These are phyloP conservation scores for Euplexia lucipara DNA, from an alignment of 2,888 invertebrate genomes.

Conservation along the genomic window DNA sequence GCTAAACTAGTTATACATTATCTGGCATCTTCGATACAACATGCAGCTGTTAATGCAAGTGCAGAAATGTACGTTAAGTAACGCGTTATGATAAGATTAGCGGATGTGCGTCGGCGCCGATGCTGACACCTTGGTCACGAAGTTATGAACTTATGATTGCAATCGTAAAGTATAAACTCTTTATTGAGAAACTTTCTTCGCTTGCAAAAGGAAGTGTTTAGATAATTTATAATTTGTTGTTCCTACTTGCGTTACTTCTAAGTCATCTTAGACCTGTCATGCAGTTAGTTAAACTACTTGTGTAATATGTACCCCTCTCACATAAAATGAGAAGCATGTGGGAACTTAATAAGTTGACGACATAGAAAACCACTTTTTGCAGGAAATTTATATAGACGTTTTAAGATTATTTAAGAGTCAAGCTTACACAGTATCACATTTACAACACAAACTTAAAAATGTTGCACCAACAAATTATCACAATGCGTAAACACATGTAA, in stretches of 20 bases:
- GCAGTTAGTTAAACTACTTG: not conserved
- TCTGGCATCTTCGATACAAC: slow-evolving; percentile 74
- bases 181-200: slow-evolving; percentile 51
- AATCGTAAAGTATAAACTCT: slow-evolving; percentile 48
- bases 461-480: not conserved
- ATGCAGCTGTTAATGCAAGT: slow-evolving; percentile 75
- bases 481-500: not conserved
- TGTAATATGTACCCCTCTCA: not conserved
- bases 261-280: slow-evolving; percentile 7
- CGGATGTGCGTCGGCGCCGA: slow-evolving; percentile 74
- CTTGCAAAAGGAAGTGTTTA: slow-evolving; percentile 35
- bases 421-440: not conserved
- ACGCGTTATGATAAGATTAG: slow-evolving; percentile 76
- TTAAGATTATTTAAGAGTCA: not conserved
- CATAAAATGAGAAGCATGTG: not conserved
- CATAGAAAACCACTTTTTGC: not conserved
- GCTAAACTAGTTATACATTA: slow-evolving; percentile 75
- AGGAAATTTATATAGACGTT: not conserved
- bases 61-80: slow-evolving; percentile 78
- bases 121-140: slow-evolving; percentile 72
- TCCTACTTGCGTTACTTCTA: not conserved
- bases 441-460: not conserved
- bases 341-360: not conserved
- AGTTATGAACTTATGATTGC: slow-evolving; percentile 62
- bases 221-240: slow-evolving; percentile 22